Evolutionary conservation across 2,888 invertebrate species (phyloP).

Genomic region (Brenthis ino): DNA sequence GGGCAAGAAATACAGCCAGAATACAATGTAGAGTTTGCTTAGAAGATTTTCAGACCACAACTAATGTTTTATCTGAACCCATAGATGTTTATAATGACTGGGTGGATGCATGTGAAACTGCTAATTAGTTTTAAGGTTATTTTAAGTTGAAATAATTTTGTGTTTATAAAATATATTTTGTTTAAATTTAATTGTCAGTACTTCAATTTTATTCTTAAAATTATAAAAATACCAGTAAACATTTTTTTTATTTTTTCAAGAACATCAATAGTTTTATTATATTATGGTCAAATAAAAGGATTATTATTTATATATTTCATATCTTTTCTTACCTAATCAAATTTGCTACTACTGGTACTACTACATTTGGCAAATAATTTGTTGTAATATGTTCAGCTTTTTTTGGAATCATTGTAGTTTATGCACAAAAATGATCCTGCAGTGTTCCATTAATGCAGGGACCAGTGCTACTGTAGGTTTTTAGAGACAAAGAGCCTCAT

Average conservation of each 20-base stretch:
- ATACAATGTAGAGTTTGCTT: slow-evolving; percentile 97
- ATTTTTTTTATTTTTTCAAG: background rate
- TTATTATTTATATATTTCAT: background rate
- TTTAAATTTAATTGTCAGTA: slow-evolving; percentile 3
- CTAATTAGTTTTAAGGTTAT: slow-evolving; percentile 79
- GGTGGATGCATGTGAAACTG: slow-evolving; percentile 99
- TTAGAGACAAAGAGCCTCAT: too few species aligned
- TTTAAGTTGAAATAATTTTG: slow-evolving; percentile 38
- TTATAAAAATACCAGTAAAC: slow-evolving; percentile 1
- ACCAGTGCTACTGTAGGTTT: too few species aligned
- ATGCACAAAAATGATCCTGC: too few species aligned
- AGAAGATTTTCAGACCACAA: slow-evolving; percentile 98
- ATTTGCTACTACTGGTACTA: too few species aligned
- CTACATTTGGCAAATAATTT: too few species aligned
- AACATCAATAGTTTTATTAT: background rate
- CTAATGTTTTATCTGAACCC: slow-evolving; percentile 97
- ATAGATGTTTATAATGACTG: slow-evolving; percentile 99
- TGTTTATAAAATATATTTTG: slow-evolving; percentile 3
- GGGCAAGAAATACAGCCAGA: slow-evolving; percentile 94
- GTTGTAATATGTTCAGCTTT: too few species aligned
- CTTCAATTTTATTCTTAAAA: background rate
- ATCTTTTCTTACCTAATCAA: background rate
- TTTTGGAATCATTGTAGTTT: too few species aligned
- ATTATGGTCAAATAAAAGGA: slow-evolving; percentile 8
- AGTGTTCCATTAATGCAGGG: too few species aligned